These are phyloP conservation scores for Troglohyphantes excavatus DNA, from an alignment of 2,888 invertebrate genomes.

Conservation along the genomic window DNA sequence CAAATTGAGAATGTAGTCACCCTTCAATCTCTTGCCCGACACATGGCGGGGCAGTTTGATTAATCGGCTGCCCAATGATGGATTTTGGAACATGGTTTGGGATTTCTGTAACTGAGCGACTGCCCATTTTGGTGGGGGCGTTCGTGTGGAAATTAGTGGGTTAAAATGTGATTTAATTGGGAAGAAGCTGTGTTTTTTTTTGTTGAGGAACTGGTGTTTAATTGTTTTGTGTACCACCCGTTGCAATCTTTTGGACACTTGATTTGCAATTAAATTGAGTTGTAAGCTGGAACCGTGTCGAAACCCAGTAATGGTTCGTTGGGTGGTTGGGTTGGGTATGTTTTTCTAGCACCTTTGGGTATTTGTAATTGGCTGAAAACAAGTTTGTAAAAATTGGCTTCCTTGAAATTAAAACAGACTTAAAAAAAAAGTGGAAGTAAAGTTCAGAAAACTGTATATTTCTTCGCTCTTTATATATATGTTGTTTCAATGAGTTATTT, in stretches of 20 bases:
- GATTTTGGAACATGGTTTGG: conserved; percentile 19
- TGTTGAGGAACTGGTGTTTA: neutral
- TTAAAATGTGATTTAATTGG: neutral
- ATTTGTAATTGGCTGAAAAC: neutral
- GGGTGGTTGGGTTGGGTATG: neutral
- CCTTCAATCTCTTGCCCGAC: conserved; percentile 46
- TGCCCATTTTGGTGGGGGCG: neutral
- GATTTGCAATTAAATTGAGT: conserved; percentile 36
- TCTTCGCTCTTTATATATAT: no score
- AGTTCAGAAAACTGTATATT: no score
- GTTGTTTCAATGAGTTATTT: no score
- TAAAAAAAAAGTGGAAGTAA: no score
- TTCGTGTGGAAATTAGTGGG: conserved; percentile 1
- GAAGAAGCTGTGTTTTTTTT: neutral
- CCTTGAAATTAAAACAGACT: no score
- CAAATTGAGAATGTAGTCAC: conserved; percentile 48
- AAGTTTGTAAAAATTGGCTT: neutral
- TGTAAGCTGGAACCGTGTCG: neutral
- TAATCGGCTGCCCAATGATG: conserved; percentile 52
- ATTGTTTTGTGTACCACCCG: neutral
- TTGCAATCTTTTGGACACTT: neutral
- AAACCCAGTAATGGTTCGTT: neutral
- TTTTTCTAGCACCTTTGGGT: neutral
- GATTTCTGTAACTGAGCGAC: neutral
- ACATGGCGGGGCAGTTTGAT: conserved; percentile 35